Percentiles rank a stretch among this genome's conserved stretches.
Conservation (phyloP, 1,140 invertebrate genomes). For the Bombus haemorrhoidalis region DNA sequence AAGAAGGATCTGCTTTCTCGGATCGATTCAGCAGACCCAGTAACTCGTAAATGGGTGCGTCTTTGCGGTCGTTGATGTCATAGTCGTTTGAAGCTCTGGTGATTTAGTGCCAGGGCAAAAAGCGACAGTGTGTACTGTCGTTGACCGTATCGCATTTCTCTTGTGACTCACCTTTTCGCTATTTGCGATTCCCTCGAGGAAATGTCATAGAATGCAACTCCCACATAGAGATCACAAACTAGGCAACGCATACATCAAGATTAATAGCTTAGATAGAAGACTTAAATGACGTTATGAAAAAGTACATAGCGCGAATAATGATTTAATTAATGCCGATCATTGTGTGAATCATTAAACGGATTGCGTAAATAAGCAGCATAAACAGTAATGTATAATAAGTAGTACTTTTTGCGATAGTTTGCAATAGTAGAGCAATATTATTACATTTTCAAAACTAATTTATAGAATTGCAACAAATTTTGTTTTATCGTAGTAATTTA, state of each 20-base stretch:
- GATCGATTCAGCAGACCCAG: conserved; percentile 34
- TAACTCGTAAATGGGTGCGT: conserved; percentile 43
- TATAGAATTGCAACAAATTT: too few species aligned
- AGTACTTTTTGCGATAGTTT: too few species aligned
- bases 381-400: too few species aligned
- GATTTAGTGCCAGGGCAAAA: conserved; percentile 53
- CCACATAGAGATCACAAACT: background rate
- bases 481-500: too few species aligned
- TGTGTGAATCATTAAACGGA: background rate
- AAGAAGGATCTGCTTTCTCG: conserved; percentile 32
- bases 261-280: background rate
- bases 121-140: conserved; percentile 36
- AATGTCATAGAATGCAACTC: background rate
- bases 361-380: too few species aligned
- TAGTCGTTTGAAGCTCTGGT: conserved; percentile 45
- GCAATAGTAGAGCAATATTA: too few species aligned
- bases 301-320: background rate
- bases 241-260: background rate
- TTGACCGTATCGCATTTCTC: conserved; percentile 50
- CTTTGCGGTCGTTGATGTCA: conserved; percentile 48
- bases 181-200: too few species aligned
- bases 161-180: conserved; percentile 22
- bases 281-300: background rate
- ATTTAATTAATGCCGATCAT: background rate
- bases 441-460: too few species aligned